Evolutionary conservation across 2,888 invertebrate species (phyloP), one percentile per base, ranked within the genome.

Genomic region (Rutpela maculata): DNA sequence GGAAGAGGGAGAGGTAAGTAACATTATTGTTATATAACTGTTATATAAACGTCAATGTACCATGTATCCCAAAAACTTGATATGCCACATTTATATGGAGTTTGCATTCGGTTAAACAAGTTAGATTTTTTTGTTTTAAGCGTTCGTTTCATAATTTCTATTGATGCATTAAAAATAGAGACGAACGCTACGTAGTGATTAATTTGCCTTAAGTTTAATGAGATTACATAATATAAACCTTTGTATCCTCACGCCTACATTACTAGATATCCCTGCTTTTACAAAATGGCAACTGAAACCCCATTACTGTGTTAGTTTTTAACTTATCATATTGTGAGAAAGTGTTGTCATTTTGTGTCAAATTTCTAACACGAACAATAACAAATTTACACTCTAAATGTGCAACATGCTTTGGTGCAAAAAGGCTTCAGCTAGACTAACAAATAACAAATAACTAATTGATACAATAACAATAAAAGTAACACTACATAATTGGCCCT

Each of bases 51-150:
- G n/a, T n/a, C n/a, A n/a, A n/a, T 59, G 65, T 56, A 80, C 82
- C 84, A 84, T 85, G 84, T 84, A 84, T 84, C 83, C 84, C 82
- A 75, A 62, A 76, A 57, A 78, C 83, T 85, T 86, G 87, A 88
- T 88, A 88, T 88, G 87, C 87, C 87, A 88, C 87, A 86, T 87
- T 86, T 81, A 73, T 78, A 86, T 86, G 87, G 88, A 88, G 88
- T 88, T 88, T 88, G 88, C 88, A 88, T 82, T 85, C 85, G 87
- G 85, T 86, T 84, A 82, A 83, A 85, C 80, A 80, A 84, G 78
- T 84, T 84, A 81, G 79, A 80, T 82, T 83, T 84, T n/a, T 77
- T 80, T 83, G 78, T 78, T 81, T 62, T 60, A 50, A 74, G 71
- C 78, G 74, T 78, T 75, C 72, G 74, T 79, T 78, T 73, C 43